Evolutionary conservation across 2,797 vertebrate genomes (phyloP), one percentile per base, ranked within the genome.

Genomic region (Etheostoma perlongum): DNA sequence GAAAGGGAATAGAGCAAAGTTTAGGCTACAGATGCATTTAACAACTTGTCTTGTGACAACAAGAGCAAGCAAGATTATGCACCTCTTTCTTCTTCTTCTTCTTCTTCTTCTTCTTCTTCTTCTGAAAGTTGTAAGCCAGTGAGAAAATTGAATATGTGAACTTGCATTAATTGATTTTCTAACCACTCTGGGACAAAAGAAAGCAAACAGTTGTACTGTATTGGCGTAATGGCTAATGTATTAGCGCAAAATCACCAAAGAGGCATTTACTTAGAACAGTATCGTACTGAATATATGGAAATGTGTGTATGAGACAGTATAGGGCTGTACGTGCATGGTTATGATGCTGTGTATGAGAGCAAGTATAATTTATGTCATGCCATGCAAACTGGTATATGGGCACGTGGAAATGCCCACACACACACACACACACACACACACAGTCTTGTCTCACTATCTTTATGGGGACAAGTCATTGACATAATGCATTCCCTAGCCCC

Each of bases 301-400:
- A 40, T 11, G 33, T 42, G 7, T 52, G 46, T 52, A 4, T 52
- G 18, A 19, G 60, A 48, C 9, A 21, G 7, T 61, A 13, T 18
- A 21, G 44, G 21, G n/a, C 9, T 59, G 14, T 23, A 47, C 19
- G n/a, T 53, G 27, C 23, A 33, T 13, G 21, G 14, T 40, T 72
- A 27, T 53, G 63, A 68, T 65, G 42, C 25, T 36, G 27, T 16
- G 27, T 65, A 19, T 42, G 49, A 42, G 49, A 25, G 59, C 16
- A 57, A 36, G 47, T 62, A 58, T 53, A n/a, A 72, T 66, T 66
- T 55, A 54, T 67, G 46, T 63, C n/a, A 25, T 51, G 53, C n/a
- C 47, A 67, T 25, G 12, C 61, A 51, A 33, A 51, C 11, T 63
- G 30, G 19, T 61, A 19, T 15, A 48, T 51, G 14, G n/a, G n/a